A percentile compares a stretch with the other conserved stretches of the same genome.
These are phyloP conservation scores for Drosophila kohkoa DNA, from an alignment of 1,140 invertebrate genomes.

Conservation along the genomic window DNA sequence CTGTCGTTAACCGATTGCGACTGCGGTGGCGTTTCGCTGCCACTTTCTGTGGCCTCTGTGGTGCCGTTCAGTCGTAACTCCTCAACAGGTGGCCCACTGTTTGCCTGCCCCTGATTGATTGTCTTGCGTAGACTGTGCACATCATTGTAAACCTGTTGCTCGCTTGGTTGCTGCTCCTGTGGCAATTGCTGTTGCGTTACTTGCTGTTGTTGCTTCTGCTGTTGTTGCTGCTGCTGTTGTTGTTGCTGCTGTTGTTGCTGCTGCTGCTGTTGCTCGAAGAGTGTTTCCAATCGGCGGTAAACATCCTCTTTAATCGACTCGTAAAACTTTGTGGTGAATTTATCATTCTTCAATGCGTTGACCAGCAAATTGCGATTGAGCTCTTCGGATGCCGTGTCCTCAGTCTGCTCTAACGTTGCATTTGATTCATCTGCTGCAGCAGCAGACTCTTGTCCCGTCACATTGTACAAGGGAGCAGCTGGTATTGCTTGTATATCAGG, in stretches of 20 bases:
- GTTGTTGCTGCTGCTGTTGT: conserved; percentile 76
- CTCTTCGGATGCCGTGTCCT: conserved; percentile 80
- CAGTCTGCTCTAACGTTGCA: conserved; percentile 56
- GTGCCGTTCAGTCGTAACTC: conserved; percentile 16
- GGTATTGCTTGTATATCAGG: conserved; percentile 13
- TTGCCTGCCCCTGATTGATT: conserved; percentile 50
- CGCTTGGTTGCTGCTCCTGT: conserved; percentile 10
- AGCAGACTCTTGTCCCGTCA: conserved; percentile 40
- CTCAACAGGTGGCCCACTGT: conserved; percentile 7
- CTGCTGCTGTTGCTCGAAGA: conserved; percentile 88
- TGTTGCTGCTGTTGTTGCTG: conserved; percentile 85
- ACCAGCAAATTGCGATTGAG: conserved; percentile 81
- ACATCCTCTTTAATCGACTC: conserved; percentile 89
- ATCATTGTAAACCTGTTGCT: conserved; percentile 53
- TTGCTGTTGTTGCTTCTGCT: conserved; percentile 72
- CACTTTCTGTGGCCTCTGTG: conserved; percentile 65
- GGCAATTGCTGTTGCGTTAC: conserved; percentile 4
- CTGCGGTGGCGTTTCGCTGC: conserved; percentile 56
- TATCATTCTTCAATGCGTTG: conserved; percentile 81
- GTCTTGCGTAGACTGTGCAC: conserved; percentile 58
- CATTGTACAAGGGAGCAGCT: conserved; percentile 43
- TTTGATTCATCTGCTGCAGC: conserved; percentile 56
- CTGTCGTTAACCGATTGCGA: conserved; percentile 48
- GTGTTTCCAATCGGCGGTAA: conserved; percentile 89
- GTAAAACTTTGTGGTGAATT: conserved; percentile 87